phyloP scores from a whole-genome alignment of 2,888 invertebrate genomes.

The Lutraria lutraria region DNA sequence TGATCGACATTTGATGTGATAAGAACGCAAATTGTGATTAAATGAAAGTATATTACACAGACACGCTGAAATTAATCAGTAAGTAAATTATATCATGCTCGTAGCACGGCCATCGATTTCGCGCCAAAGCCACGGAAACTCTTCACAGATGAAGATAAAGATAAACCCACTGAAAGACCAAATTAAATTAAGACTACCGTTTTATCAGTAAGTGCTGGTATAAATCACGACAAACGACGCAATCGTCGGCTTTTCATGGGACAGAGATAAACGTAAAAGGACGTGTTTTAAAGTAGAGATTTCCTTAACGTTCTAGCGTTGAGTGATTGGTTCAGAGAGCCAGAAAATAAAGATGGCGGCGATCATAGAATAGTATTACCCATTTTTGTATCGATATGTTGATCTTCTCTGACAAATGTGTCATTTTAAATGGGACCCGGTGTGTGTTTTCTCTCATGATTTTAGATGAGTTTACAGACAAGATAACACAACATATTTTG shows the following conservation, averaged over 20 bases:
- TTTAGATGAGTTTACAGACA: too few relatives aligned
- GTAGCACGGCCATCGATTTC: not conserved
- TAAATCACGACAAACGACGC: not conserved
- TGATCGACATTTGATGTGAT: slow-evolving; percentile 13
- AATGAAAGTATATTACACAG: not conserved
- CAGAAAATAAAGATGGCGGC: not conserved
- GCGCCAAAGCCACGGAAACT: not conserved
- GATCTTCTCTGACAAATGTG: not conserved
- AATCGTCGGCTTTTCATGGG: not conserved
- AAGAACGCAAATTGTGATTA: not conserved
- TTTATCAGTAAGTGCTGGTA: not conserved
- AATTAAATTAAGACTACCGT: slow-evolving; percentile 10
- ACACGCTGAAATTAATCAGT: slow-evolving; percentile 14
- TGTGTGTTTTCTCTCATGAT: too few relatives aligned
- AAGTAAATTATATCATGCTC: slow-evolving; percentile 1
- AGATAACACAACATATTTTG: too few relatives aligned
- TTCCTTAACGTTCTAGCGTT: not conserved
- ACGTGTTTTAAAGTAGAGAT: not conserved
- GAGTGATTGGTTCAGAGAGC: not conserved
- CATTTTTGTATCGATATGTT: not conserved
- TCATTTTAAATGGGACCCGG: not conserved
- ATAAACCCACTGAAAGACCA: not conserved
- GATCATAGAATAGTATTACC: not conserved
- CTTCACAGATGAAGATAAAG: slow-evolving; percentile 6
- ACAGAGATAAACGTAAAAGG: slow-evolving; percentile 3